phyloP scores from a whole-genome alignment of 2,113 vertebrate genomes.

The Pagrus major region DNA sequence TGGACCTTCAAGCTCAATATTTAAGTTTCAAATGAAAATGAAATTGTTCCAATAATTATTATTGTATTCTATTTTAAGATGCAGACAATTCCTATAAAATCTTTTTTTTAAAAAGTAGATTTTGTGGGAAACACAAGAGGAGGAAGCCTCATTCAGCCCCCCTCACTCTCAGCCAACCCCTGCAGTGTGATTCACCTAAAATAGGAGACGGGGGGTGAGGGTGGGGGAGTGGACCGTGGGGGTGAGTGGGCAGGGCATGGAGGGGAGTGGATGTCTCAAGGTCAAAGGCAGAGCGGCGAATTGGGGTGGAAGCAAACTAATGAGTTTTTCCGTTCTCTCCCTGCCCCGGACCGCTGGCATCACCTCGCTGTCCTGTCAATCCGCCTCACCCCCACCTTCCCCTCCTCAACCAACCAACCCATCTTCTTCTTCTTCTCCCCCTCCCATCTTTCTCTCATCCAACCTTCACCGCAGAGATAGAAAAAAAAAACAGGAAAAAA shows the following conservation, averaged over 20 bases:
- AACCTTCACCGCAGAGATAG: constrained; percentile 8
- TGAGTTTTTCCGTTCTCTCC: constrained; percentile 80
- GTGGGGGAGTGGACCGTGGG: neutral
- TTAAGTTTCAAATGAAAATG: no score
- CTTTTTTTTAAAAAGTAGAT: neutral
- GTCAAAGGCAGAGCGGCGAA: constrained; percentile 77
- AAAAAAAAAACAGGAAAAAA: constrained; percentile 57
- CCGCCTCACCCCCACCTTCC: constrained; percentile 26
- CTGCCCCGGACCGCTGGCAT: constrained; percentile 73
- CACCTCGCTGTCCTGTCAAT: constrained; percentile 80
- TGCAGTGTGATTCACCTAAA: constrained; percentile 36
- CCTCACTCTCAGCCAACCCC: neutral
- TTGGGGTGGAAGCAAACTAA: constrained; percentile 82
- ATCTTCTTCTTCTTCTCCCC: constrained; percentile 21
- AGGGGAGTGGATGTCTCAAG: constrained; percentile 75
- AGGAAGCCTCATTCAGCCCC: neutral
- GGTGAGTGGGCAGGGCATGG: constrained; percentile 29
- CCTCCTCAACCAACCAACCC: neutral
- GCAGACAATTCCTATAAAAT: neutral
- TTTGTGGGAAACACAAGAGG: neutral
- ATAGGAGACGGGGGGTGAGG: constrained; percentile 1
- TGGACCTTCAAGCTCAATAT: neutral
- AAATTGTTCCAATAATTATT: neutral
- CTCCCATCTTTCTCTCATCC: neutral
- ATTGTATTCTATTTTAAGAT: neutral